Conservation (phyloP, 2,888 invertebrate species). For the Drosophila meridiana region DNA sequence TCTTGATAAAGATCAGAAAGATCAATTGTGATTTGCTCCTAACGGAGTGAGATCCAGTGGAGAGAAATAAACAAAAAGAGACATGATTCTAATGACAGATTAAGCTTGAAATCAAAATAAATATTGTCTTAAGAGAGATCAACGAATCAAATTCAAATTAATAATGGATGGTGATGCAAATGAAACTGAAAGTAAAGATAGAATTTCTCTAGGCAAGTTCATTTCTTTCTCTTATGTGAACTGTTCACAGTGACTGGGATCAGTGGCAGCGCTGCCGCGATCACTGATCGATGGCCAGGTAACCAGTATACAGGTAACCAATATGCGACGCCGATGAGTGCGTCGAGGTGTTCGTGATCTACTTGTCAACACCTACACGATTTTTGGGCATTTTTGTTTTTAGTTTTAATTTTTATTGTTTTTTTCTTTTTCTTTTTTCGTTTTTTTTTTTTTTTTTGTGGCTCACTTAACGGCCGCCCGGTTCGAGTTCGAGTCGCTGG, state of each 20-base stretch:
- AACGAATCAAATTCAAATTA: neutral
- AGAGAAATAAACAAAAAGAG: no score
- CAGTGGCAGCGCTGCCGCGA: neutral
- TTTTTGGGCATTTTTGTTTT: constrained; percentile 39
- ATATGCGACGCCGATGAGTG: constrained; percentile 17
- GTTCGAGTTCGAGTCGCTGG: constrained; percentile 31
- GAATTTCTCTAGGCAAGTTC: neutral
- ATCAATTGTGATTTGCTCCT: neutral
- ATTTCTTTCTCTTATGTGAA: neutral
- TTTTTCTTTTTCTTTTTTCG: neutral
- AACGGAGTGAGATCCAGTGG: no score
- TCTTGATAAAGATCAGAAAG: neutral
- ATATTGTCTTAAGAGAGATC: neutral
- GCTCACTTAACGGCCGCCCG: constrained; percentile 28
- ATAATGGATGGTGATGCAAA: neutral
- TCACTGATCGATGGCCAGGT: neutral
- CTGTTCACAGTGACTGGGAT: constrained; percentile 10
- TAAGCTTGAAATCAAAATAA: neutral
- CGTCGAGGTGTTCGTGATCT: constrained; percentile 68
- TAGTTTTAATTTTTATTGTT: neutral
- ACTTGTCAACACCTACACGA: constrained; percentile 78
- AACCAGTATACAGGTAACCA: neutral
- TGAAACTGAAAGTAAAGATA: neutral
- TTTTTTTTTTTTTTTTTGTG: neutral
- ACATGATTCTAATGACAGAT: no score